A percentile compares a stretch with the other conserved stretches of the same genome.
Evolutionary conservation across 2,888 invertebrate genomes (phyloP).

Genomic region (Phyto melanocephala): DNA sequence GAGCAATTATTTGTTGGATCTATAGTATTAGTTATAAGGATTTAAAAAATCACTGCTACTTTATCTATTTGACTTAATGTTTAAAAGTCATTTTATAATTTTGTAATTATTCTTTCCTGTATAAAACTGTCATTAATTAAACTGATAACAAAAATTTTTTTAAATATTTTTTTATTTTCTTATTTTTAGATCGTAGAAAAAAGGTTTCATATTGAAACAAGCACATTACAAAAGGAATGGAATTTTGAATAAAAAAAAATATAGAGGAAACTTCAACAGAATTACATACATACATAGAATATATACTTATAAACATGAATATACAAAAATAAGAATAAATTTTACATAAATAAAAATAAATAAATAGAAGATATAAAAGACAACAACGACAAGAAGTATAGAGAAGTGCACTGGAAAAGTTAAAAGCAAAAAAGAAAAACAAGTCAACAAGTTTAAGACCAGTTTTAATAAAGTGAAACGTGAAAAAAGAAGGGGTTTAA

Average conservation of each 20-base stretch:
- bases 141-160: slow-evolving; percentile 11
- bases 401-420: slow-evolving; percentile 44
- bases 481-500: slow-evolving; percentile 40
- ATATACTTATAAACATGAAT: background rate
- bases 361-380: slow-evolving; percentile 35
- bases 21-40: no score
- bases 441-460: slow-evolving; percentile 63
- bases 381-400: slow-evolving; percentile 25
- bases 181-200: slow-evolving; percentile 34
- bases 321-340: slow-evolving; percentile 28
- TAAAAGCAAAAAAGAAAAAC: slow-evolving; percentile 12
- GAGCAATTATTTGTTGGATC: no score
- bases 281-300: background rate
- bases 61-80: no score
- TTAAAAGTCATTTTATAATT: no score
- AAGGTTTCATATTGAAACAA: slow-evolving; percentile 31
- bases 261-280: background rate
- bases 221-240: background rate
- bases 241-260: slow-evolving; percentile 23
- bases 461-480: slow-evolving; percentile 56
- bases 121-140: background rate
- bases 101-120: background rate
- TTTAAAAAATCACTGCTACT: no score
- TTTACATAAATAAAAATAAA: slow-evolving; percentile 32
- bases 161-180: background rate